A percentile compares a stretch with the other conserved stretches of the same genome.
phyloP scores from a whole-genome alignment of 2,113 vertebrate genomes.

The Gila orcuttii region DNA sequence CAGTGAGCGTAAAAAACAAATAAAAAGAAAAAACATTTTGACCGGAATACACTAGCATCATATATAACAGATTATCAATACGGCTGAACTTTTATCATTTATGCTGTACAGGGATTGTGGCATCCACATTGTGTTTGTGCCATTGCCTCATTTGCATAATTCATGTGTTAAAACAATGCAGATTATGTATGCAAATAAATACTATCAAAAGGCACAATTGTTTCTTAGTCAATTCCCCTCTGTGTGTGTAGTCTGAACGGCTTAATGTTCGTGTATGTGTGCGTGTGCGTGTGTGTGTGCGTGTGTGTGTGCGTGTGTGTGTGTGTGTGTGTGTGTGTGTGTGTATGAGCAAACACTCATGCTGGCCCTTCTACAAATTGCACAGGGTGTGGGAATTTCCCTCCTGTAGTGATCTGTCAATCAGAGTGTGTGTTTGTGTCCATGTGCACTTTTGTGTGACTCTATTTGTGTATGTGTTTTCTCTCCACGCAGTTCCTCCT shows the following conservation, averaged over 20 bases:
- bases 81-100: too few relatives aligned
- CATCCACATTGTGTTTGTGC: background rate
- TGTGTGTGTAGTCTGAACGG: background rate
- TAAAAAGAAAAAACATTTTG: background rate
- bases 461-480: slow-evolving; percentile 31
- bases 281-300: background rate
- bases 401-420: slow-evolving; percentile 53
- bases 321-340: slow-evolving; percentile 3
- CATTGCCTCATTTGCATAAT: slow-evolving; percentile 8
- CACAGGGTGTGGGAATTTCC: slow-evolving; percentile 57
- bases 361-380: slow-evolving; percentile 50
- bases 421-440: slow-evolving; percentile 42
- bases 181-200: slow-evolving; percentile 21
- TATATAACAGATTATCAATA: too few relatives aligned
- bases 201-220: too few relatives aligned
- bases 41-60: too few relatives aligned
- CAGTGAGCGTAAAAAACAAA: background rate
- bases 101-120: background rate
- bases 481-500: slow-evolving; percentile 2
- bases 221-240: background rate
- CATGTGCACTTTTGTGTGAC: background rate
- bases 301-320: background rate
- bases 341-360: slow-evolving; percentile 6
- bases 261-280: background rate
- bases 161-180: background rate